Base-by-base conservation (phyloP, 1,140 invertebrate genomes). In the Nasonia giraulti region DNA sequence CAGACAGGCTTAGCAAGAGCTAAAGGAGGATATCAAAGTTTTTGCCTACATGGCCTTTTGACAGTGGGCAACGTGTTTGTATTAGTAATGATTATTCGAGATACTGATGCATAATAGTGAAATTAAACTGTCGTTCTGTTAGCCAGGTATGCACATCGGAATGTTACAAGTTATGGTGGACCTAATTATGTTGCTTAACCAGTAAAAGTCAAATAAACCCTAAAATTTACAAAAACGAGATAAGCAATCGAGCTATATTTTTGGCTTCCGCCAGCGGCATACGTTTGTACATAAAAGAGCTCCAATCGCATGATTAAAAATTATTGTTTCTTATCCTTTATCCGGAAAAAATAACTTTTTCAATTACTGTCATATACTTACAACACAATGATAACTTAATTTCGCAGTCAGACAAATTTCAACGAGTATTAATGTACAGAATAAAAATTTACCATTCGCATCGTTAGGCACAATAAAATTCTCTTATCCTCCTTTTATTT, bases 111-210 rank as follows among this genome's bases (percentile, higher is more conserved):
- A 47, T 68, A 11, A 76, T 80, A 62, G 79, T 80, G 85, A 33
- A 76, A 68, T 31, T 3, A 33, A 71, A 85, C 27, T 44, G 33
- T 80, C 33, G 14, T 74, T 47, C 1, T 74, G 10, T 75, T 50
- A 71, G 86, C 20, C 73, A 93, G 95, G 94, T n/a, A 89, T 93
- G 89, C 91, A 96, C 50, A 93, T 96, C 47, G 96, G 95, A 11
- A 71, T 94, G 7, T 87, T 96, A 68, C 95, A 96, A 89, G 92
- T 94, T 0, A 95, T 95, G 88, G 87, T 96, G 44, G 94, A 94
- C 62, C 68, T 95, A 10, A 90, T 92, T 0, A 90, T 91, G 14
- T 89, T 95, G 40, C 55, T 95, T 4, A 90, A 89, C n/a, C 86
- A 91, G 17, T 93, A 93, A 87, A 91, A 80, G 90, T 95, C 14